Conservation (phyloP, 1,140 invertebrate genomes). For the Chrysopa pallens region DNA sequence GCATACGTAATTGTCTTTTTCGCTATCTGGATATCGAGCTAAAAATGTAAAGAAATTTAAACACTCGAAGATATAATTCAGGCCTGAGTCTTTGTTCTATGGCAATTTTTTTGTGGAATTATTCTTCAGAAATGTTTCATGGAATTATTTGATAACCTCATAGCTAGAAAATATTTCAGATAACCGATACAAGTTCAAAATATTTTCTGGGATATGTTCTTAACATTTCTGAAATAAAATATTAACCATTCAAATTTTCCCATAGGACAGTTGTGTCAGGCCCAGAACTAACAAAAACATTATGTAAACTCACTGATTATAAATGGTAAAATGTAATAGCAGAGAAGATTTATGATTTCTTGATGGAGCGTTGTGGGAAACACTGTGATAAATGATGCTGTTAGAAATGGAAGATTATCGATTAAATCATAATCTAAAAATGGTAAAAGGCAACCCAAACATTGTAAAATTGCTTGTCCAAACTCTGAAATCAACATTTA, state of each 20-base stretch:
- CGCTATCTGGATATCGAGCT: constrained; percentile 49
- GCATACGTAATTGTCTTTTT: constrained; percentile 66
- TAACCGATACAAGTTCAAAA: too few species aligned
- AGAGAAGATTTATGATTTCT: constrained; percentile 87
- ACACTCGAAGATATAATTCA: too few species aligned
- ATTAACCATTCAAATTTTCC: too few species aligned
- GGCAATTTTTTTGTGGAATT: too few species aligned
- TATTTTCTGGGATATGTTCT: too few species aligned
- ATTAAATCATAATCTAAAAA: constrained; percentile 93
- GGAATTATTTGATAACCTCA: too few species aligned
- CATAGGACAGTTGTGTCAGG: too few species aligned
- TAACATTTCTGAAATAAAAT: too few species aligned
- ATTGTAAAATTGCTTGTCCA: constrained; percentile 77
- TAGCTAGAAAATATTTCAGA: too few species aligned
- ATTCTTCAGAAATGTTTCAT: too few species aligned
- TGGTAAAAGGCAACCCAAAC: constrained; percentile 78
- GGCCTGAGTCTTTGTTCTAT: too few species aligned
- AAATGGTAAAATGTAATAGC: constrained; percentile 92
- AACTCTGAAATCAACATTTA: constrained; percentile 46
- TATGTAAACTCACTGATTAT: constrained; percentile 65
- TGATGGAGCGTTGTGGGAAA: constrained; percentile 82
- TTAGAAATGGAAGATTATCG: constrained; percentile 85
- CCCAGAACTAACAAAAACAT: not conserved
- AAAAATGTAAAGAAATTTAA: constrained; percentile 4
- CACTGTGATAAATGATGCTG: constrained; percentile 83